These are phyloP conservation scores for Lasioglossum baleicum DNA, from an alignment of 1,140 invertebrate genomes.

Conservation along the genomic window DNA sequence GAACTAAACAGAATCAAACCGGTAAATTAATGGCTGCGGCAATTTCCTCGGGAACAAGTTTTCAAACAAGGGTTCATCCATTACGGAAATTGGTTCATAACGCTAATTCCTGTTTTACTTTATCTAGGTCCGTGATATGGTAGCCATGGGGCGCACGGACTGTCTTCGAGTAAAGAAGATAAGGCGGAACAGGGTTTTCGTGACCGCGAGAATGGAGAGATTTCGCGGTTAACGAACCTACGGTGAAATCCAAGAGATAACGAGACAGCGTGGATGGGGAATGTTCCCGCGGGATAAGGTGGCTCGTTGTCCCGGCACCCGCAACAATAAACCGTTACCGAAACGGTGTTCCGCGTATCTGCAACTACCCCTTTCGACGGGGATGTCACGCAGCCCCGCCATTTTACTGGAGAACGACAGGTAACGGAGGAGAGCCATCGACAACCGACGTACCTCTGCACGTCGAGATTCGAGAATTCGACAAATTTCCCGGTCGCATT, in stretches of 20 bases:
- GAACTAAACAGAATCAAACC: too few relatives aligned
- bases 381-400: background rate
- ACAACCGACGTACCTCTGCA: background rate
- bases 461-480: slow-evolving; percentile 33
- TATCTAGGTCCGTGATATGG: background rate
- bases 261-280: slow-evolving; percentile 62
- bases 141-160: background rate
- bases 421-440: background rate
- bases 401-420: background rate
- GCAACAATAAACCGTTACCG: slow-evolving; percentile 46
- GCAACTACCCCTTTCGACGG: slow-evolving; percentile 31
- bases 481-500: slow-evolving; percentile 22
- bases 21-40: too few relatives aligned
- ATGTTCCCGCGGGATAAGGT: slow-evolving; percentile 61
- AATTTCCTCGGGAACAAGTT: too few relatives aligned
- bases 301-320: slow-evolving; percentile 37
- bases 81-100: slow-evolving; percentile 5
- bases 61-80: background rate
- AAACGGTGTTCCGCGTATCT: slow-evolving; percentile 21
- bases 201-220: slow-evolving; percentile 54
- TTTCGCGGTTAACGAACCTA: slow-evolving; percentile 66
- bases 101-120: slow-evolving; percentile 30
- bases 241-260: slow-evolving; percentile 68
- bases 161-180: slow-evolving; percentile 39
- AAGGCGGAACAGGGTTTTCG: slow-evolving; percentile 48